Conservation (phyloP, 2,888 invertebrate genomes). For the Odiellus spinosus region DNA sequence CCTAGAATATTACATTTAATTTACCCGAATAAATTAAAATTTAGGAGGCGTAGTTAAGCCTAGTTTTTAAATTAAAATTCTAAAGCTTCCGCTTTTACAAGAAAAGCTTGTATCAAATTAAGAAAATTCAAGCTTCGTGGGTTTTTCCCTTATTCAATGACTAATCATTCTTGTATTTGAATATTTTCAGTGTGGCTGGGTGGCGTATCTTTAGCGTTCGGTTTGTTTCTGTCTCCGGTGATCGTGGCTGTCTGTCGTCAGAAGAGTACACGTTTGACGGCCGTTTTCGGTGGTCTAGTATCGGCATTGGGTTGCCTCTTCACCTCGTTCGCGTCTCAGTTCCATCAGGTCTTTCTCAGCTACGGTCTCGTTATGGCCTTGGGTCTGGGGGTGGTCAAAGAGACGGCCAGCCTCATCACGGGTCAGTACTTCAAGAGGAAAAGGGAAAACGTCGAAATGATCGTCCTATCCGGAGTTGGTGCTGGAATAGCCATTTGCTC, state of each 20-base stretch:
- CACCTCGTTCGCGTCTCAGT: conserved; percentile 73
- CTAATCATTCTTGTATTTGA: too few relatives aligned
- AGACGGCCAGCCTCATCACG: conserved; percentile 74
- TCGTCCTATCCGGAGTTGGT: conserved; percentile 70
- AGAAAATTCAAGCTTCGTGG: too few relatives aligned
- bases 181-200: conserved; percentile 69
- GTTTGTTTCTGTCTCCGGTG: conserved; percentile 62
- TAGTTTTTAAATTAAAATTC: too few relatives aligned
- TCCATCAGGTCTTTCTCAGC: conserved; percentile 72
- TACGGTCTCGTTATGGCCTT: conserved; percentile 54
- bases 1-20: too few relatives aligned
- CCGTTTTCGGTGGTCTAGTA: conserved; percentile 69
- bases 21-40: too few relatives aligned
- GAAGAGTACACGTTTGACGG: conserved; percentile 68
- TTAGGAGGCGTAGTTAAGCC: too few relatives aligned
- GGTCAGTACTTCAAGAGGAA: conserved; percentile 75
- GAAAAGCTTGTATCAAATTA: too few relatives aligned
- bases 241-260: conserved; percentile 69
- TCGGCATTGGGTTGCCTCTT: conserved; percentile 73
- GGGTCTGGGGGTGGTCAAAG: conserved; percentile 68
- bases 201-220: conserved; percentile 57
- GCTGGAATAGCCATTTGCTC: conserved; percentile 51
- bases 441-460: conserved; percentile 70
- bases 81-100: too few relatives aligned
- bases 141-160: too few relatives aligned